Evolutionary conservation across 1,140 invertebrate species (phyloP).

Genomic region (Drosophila pseudoobscura): DNA sequence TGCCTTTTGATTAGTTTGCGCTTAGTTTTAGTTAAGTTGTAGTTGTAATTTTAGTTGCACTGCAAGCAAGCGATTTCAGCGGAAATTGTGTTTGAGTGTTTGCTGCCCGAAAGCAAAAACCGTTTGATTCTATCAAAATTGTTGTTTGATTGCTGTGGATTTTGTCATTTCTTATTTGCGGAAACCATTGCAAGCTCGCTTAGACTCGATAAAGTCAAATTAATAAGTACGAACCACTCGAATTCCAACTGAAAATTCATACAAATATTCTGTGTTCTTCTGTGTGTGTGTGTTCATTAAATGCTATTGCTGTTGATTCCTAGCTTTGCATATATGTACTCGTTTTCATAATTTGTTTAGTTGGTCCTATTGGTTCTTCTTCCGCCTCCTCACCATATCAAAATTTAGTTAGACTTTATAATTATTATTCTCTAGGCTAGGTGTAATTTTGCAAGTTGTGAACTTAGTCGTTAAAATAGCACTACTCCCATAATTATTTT

Average conservation of each 20-base stretch:
- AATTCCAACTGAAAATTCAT: conserved; percentile 7
- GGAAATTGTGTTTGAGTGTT: conserved; percentile 24
- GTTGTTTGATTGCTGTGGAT: conserved; percentile 44
- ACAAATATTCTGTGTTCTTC: conserved; percentile 1
- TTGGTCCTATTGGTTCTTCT: conserved; percentile 73
- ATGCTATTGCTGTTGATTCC: conserved; percentile 54
- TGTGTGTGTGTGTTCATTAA: conserved; percentile 35
- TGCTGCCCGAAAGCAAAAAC: conserved; percentile 13
- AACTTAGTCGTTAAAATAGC: conserved; percentile 46
- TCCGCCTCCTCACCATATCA: conserved; percentile 22
- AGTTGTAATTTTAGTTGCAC: conserved; percentile 48
- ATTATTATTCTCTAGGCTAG: conserved; percentile 49
- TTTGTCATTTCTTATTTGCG: conserved; percentile 50
- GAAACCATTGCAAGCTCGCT: conserved; percentile 81
- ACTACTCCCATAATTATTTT: conserved; percentile 20
- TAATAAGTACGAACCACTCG: conserved; percentile 30
- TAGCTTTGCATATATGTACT: conserved; percentile 44
- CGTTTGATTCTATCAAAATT: conserved; percentile 34
- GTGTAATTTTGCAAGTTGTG: conserved; percentile 39
- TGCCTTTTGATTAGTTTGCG: conserved; percentile 63
- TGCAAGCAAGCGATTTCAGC: conserved; percentile 73
- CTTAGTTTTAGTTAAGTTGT: conserved; percentile 16
- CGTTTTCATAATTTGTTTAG: conserved; percentile 39
- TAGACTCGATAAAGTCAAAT: conserved; percentile 43
- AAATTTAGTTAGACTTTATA: conserved; percentile 67